Evolutionary conservation across 2,113 vertebrate species (phyloP).

Genomic region (Chaetodon trifascialis): DNA sequence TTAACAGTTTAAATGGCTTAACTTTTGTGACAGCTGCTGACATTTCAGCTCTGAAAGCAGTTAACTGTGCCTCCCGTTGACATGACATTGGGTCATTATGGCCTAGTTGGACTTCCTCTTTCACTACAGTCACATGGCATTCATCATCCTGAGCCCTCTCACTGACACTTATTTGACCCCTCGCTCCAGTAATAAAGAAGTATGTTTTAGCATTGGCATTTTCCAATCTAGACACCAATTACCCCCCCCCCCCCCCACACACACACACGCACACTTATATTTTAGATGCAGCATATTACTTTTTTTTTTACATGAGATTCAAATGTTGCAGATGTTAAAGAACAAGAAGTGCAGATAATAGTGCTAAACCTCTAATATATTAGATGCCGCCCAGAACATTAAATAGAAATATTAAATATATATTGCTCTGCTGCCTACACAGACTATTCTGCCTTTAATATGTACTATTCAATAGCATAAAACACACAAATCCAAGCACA

Average conservation of each 20-base stretch:
- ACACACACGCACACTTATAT: background rate
- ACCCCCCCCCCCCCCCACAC: background rate
- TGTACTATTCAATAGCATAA: background rate
- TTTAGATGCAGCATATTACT: background rate
- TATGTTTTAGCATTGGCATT: constrained; percentile 33
- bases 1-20: constrained; percentile 24
- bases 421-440: background rate
- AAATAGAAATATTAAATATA: background rate
- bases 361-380: constrained; percentile 7
- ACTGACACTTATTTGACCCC: constrained; percentile 31
- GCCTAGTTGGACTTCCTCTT: constrained; percentile 15
- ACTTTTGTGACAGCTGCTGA: constrained; percentile 34
- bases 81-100: constrained; percentile 40
- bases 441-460: constrained; percentile 8
- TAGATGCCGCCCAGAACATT: background rate
- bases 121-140: constrained; percentile 38
- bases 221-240: constrained; percentile 35
- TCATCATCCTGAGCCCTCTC: constrained; percentile 35
- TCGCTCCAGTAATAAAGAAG: constrained; percentile 39
- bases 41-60: constrained; percentile 39
- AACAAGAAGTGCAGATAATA: background rate
- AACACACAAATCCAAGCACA: constrained; percentile 12
- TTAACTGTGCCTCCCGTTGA: constrained; percentile 31
- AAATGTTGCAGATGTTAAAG: constrained; percentile 28
- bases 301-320: background rate